These are phyloP conservation scores for Diabrotica undecimpunctata DNA, from an alignment of 1,140 invertebrate species.

Conservation along the genomic window DNA sequence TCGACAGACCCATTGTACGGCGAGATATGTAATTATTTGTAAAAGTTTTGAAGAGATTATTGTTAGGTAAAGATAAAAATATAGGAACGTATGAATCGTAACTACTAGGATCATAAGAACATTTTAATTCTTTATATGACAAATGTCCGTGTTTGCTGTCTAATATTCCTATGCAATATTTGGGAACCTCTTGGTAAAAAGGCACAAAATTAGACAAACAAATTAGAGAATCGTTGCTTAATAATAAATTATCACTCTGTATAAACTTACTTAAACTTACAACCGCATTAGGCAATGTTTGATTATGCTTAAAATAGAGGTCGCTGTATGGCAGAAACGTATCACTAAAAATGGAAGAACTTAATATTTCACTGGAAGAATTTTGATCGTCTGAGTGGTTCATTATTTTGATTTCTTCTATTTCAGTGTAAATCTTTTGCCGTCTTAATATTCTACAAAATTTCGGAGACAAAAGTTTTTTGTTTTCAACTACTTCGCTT, in stretches of 20 bases:
- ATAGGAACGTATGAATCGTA: no score
- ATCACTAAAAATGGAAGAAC: slow-evolving; percentile 14
- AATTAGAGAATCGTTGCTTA: slow-evolving; percentile 19
- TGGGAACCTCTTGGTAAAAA: slow-evolving; percentile 17
- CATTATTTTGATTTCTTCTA: slow-evolving; percentile 18
- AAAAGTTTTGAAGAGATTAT: no score
- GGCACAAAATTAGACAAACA: slow-evolving; percentile 25
- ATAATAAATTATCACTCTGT: slow-evolving; percentile 22
- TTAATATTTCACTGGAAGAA: background rate
- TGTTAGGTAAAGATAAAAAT: no score
- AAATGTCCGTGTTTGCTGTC: slow-evolving; percentile 14
- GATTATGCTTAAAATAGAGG: slow-evolving; percentile 37
- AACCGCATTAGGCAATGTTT: slow-evolving; percentile 27
- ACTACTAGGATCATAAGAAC: no score
- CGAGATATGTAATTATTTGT: slow-evolving; percentile 21
- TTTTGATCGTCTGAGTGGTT: slow-evolving; percentile 2
- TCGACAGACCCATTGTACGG: slow-evolving; percentile 9
- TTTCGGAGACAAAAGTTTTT: slow-evolving; percentile 11
- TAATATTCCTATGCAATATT: slow-evolving; percentile 13
- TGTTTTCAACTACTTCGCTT: slow-evolving; percentile 5
- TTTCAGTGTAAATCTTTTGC: slow-evolving; percentile 24
- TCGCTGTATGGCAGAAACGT: slow-evolving; percentile 32
- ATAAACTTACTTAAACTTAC: slow-evolving; percentile 24
- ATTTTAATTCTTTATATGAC: background rate
- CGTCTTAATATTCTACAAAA: slow-evolving; percentile 21